Conservation (phyloP, 2,888 invertebrate species). For the Rapana venosa region DNA sequence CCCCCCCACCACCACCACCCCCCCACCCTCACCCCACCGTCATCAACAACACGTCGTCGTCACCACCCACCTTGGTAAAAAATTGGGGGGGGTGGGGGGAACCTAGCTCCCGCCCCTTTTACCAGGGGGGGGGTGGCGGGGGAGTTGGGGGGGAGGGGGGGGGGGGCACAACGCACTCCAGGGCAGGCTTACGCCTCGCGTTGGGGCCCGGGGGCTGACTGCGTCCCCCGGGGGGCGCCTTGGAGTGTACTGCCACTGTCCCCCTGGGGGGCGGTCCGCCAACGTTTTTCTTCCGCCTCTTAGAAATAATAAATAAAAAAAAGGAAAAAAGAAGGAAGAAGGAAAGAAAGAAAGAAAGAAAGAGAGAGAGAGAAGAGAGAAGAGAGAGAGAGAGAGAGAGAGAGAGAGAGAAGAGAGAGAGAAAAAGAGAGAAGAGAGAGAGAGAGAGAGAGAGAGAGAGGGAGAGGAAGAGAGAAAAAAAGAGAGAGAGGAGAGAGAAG, state of each 20-base stretch:
- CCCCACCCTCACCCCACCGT: not conserved
- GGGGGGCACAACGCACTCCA: not conserved
- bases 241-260: constrained; percentile 54
- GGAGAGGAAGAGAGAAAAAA: not conserved
- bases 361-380: not conserved
- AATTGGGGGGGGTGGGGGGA: not conserved
- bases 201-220: constrained; percentile 38
- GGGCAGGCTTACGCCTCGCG: constrained; percentile 7
- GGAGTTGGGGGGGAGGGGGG: not conserved
- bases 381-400: not conserved
- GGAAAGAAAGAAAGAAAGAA: not conserved
- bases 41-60: not conserved
- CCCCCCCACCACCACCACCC: too few relatives aligned
- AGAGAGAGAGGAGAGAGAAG: too few relatives aligned
- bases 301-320: not conserved
- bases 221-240: constrained; percentile 50
- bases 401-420: too few relatives aligned
- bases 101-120: not conserved
- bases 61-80: too few relatives aligned
- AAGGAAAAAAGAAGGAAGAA: not conserved
- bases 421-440: too few relatives aligned
- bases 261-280: constrained; percentile 47
- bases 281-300: constrained; percentile 46
- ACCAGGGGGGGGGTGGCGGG: not conserved
- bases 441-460: not conserved